phyloP scores from a whole-genome alignment of 2,888 invertebrate genomes.

The Sarcophaga subvicina region DNA sequence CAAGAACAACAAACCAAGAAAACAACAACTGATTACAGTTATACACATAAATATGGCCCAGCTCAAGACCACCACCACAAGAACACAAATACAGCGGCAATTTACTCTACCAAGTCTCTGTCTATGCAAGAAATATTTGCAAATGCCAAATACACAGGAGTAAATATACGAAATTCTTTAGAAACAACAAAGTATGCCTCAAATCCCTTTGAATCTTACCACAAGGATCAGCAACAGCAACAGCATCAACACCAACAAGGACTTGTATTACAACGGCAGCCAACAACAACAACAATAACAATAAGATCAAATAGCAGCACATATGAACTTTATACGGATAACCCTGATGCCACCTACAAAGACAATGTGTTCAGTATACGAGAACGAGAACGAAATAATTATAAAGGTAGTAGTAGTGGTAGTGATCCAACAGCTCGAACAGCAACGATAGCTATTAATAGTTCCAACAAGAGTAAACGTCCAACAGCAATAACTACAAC shows the following conservation, averaged over 20 bases:
- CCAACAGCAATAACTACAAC: slow-evolving; percentile 16
- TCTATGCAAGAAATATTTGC: not conserved
- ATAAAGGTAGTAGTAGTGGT: slow-evolving; percentile 18
- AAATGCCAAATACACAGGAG: not conserved
- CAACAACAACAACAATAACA: slow-evolving; percentile 19
- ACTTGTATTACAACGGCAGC: not conserved
- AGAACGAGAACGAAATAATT: slow-evolving; percentile 29
- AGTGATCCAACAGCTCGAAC: slow-evolving; percentile 12
- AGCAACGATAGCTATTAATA: slow-evolving; percentile 34
- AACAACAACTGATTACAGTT: slow-evolving; percentile 38
- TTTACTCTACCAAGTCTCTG: not conserved
- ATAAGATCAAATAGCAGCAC: slow-evolving; percentile 22
- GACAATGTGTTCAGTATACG: not conserved
- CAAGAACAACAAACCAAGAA: slow-evolving; percentile 47
- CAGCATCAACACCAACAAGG: not conserved
- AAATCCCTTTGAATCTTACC: slow-evolving; percentile 3
- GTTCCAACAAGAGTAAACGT: slow-evolving; percentile 34
- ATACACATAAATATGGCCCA: slow-evolving; percentile 4
- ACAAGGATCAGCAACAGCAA: not conserved
- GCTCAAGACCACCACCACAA: not conserved
- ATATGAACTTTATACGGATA: slow-evolving; percentile 10
- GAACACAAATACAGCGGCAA: not conserved
- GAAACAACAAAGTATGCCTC: not conserved
- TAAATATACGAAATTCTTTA: slow-evolving; percentile 6
- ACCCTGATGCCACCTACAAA: not conserved